phyloP scores from a whole-genome alignment of 2,888 invertebrate species.

The Tyria jacobaeae region DNA sequence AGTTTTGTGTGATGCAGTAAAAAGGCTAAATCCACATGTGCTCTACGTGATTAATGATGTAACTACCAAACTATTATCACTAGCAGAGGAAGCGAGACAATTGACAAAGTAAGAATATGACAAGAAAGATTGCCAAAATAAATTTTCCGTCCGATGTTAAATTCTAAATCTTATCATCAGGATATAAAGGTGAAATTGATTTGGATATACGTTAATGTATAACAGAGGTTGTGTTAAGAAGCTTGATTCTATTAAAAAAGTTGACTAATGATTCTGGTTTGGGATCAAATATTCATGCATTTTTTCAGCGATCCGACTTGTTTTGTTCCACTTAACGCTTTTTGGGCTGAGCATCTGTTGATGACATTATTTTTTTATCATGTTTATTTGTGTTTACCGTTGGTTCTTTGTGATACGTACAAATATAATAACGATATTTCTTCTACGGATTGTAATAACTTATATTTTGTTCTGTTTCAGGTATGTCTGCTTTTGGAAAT shows the following conservation, averaged over 20 bases:
- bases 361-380: conserved; percentile 71
- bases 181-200: conserved; percentile 52
- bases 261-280: conserved; percentile 86
- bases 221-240: conserved; percentile 18
- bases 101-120: conserved; percentile 70
- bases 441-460: neutral
- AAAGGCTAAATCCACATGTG: conserved; percentile 78
- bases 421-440: conserved; percentile 18
- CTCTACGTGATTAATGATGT: conserved; percentile 81
- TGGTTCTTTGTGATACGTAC: conserved; percentile 34
- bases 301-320: conserved; percentile 69
- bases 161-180: conserved; percentile 30
- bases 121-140: conserved; percentile 58
- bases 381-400: conserved; percentile 56
- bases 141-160: conserved; percentile 18
- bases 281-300: conserved; percentile 83
- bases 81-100: conserved; percentile 71
- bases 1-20: conserved; percentile 76
- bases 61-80: conserved; percentile 79
- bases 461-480: conserved; percentile 18
- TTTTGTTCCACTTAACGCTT: conserved; percentile 85
- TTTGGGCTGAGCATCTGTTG: conserved; percentile 80
- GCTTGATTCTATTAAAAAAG: conserved; percentile 68
- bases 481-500: conserved; percentile 11
- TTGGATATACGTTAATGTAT: neutral